Conservation (phyloP, 2,797 vertebrate species). For the Darevskia mixta region DNA sequence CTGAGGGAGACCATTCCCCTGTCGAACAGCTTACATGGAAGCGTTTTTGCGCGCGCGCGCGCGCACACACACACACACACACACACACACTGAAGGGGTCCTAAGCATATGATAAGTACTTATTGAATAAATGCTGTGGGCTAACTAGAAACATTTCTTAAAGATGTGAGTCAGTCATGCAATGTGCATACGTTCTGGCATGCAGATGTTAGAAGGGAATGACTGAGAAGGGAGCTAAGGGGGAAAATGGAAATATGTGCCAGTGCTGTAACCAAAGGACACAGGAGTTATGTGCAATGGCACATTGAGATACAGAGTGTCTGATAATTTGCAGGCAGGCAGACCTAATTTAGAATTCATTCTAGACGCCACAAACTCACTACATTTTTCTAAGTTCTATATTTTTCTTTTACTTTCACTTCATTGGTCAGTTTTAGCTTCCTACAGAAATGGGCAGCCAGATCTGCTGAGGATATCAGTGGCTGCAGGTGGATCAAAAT, state of each 20-base stretch:
- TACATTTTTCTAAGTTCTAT: conserved; percentile 7
- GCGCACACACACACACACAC: too few relatives aligned
- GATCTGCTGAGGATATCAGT: conserved; percentile 19
- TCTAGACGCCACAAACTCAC: background rate
- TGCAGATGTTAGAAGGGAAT: conserved; percentile 49
- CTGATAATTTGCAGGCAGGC: conserved; percentile 39
- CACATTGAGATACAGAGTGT: conserved; percentile 50
- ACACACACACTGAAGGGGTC: background rate
- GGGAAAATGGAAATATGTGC: conserved; percentile 44
- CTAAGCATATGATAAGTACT: background rate
- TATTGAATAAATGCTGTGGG: background rate
- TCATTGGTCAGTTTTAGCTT: conserved; percentile 29
- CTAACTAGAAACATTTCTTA: background rate
- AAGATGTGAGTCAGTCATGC: background rate
- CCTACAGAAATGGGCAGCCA: background rate
- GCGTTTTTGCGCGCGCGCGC: background rate
- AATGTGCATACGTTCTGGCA: conserved; percentile 46
- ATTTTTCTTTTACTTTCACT: conserved; percentile 32
- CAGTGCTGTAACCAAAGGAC: conserved; percentile 30
- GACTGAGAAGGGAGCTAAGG: conserved; percentile 45
- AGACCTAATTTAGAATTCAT: conserved; percentile 28
- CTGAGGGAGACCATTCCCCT: too few relatives aligned
- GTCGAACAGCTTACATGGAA: background rate
- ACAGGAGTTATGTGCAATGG: conserved; percentile 47
- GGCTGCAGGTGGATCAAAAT: conserved; percentile 37